Percentiles rank a stretch among this genome's conserved stretches.
Evolutionary conservation across 2,888 invertebrate species (phyloP).

Genomic region (Congeria kusceri): DNA sequence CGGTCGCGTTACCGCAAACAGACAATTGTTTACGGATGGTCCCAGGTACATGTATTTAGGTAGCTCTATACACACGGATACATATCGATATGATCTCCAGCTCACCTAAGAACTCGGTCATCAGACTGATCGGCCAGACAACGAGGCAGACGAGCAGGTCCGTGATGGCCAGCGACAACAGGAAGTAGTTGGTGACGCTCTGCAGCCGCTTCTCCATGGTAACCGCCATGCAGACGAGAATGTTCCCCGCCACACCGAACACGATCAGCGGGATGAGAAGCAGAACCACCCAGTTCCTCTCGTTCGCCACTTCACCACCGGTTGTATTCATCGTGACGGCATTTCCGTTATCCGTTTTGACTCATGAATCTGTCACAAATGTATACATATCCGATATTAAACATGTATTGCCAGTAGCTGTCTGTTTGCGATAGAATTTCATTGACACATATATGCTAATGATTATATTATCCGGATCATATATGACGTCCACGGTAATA

Average conservation of each 20-base stretch:
- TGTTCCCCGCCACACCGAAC: constrained; percentile 89
- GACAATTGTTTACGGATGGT: too few species aligned
- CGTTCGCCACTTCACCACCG: constrained; percentile 10
- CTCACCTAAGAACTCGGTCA: constrained; percentile 96
- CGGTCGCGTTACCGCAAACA: too few species aligned
- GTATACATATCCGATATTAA: too few species aligned
- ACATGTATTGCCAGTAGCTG: too few species aligned
- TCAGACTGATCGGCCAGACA: constrained; percentile 97
- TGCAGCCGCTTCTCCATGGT: constrained; percentile 95
- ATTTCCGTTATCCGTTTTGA: background rate
- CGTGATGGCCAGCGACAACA: constrained; percentile 96
- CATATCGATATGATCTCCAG: constrained; percentile 33
- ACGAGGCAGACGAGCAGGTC: constrained; percentile 96
- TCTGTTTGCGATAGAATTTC: too few species aligned
- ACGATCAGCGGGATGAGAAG: constrained; percentile 71
- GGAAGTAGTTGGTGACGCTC: constrained; percentile 97
- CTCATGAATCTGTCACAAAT: too few species aligned
- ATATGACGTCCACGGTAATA: too few species aligned
- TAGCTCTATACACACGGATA: too few species aligned
- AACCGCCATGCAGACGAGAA: constrained; percentile 96
- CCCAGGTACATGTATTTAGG: too few species aligned
- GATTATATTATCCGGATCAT: too few species aligned
- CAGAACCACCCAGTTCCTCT: constrained; percentile 71
- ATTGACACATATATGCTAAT: too few species aligned
- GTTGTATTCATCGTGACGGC: constrained; percentile 47